Percentiles rank a stretch among this genome's conserved stretches.
Evolutionary conservation across 2,113 vertebrate species (phyloP).

Genomic region (Melanotaenia duboulayi): DNA sequence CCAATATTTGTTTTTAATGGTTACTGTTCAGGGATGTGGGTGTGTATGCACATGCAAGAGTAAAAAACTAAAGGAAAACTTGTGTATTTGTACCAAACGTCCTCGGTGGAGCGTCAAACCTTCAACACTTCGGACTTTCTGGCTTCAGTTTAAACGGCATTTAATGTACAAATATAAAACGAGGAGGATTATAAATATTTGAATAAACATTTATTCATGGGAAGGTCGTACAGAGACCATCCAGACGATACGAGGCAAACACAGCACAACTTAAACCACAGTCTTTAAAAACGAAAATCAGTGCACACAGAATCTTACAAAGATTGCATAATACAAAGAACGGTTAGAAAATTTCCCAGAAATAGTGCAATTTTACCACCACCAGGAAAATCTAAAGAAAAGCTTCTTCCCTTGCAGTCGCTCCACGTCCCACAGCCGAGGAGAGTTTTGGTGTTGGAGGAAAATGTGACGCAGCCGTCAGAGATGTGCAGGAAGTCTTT

Average conservation of each 20-base stretch:
- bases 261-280: constrained; percentile 56
- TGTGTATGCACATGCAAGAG: too few species aligned
- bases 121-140: too few species aligned
- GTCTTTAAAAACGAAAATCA: constrained; percentile 61
- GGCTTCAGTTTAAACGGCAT: too few species aligned
- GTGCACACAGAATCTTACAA: constrained; percentile 64
- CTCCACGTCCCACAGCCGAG: not conserved
- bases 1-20: too few species aligned
- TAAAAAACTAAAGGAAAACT: too few species aligned
- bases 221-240: constrained; percentile 31
- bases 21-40: too few species aligned
- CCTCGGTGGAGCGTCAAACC: too few species aligned
- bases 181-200: too few species aligned
- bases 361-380: constrained; percentile 67
- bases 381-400: constrained; percentile 50
- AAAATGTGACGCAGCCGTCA: not conserved
- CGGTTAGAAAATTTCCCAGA: constrained; percentile 60
- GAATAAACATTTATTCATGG: constrained; percentile 69
- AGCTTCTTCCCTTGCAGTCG: not conserved
- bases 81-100: too few species aligned
- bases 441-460: constrained; percentile 1
- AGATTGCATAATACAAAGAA: constrained; percentile 74
- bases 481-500: constrained; percentile 13
- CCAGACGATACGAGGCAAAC: constrained; percentile 38
- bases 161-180: too few species aligned